Base-by-base conservation (phyloP, 2,113 vertebrate genomes). In the Podarcis cretensis region DNA sequence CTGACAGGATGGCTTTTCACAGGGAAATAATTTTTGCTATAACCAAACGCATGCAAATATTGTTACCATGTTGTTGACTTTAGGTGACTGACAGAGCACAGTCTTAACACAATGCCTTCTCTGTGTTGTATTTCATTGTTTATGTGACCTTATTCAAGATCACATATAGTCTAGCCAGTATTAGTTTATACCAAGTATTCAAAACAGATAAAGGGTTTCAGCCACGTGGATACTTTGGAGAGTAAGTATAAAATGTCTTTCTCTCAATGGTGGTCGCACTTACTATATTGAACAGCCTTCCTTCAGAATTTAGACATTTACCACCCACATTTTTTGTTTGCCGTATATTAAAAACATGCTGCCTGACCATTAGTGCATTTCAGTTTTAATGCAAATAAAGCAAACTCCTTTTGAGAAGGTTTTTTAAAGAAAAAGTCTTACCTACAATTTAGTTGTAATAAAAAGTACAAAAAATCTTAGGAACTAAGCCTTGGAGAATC, bases 111-210 rank as follows among this genome's bases (percentile, higher is more conserved):
- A 35, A 30, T 32, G 37, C 35, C 32, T 5, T 0, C 32, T 66
- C 18, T 73, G 48, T 87, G 32, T 48, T 7, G 3, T 2, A 7
- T 88, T 48, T 66, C 3, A 0, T 1, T 7, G 0, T 25, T 40
- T 3, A 65, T 1, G 0, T n/a, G 1, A 1, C 30, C 65, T 18
- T 35, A n/a, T 54, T 23, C 54, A 16, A 81, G 23, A 66, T n/a
- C 27, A n/a, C 25, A 16, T 13, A 69, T 14, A 18, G 20, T 59
- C 23, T 0, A 0, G 25, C 14, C 25, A 43, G 32, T 5, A 6
- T 66, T 40, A 18, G 54, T 43, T 32, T 43, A 6, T 68, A 81
- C 1, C 21, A 6, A 54, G 16, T 78, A 14, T 21, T 18, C 48
- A 10, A 66, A 10, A n/a, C 27, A 68, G 73, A 18, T 25, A 83